phyloP scores from a whole-genome alignment of 1,140 invertebrate species.

The Elymnias hypermnestra region DNA sequence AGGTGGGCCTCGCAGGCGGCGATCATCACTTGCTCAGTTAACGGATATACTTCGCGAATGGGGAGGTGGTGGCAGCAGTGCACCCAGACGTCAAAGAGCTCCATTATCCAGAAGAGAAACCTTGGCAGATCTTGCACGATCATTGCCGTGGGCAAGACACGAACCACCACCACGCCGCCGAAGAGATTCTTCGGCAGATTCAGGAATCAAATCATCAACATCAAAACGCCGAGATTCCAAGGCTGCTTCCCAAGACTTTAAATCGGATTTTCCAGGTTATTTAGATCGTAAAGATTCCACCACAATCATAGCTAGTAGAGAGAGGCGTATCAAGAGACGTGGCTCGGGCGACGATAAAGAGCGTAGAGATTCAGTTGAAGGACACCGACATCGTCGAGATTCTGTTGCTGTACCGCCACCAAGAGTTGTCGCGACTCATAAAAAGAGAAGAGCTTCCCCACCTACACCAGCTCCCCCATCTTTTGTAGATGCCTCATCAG shows the following conservation, averaged over 20 bases:
- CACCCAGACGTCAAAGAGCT: slow-evolving; percentile 78
- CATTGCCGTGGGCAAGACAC: slow-evolving; percentile 83
- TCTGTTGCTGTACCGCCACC: slow-evolving; percentile 78
- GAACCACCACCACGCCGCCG: slow-evolving; percentile 79
- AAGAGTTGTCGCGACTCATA: slow-evolving; percentile 76
- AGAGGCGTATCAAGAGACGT: slow-evolving; percentile 70
- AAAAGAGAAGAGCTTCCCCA: slow-evolving; percentile 81
- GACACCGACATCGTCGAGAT: slow-evolving; percentile 77
- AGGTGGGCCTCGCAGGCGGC: slow-evolving; percentile 81
- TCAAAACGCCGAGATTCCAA: slow-evolving; percentile 84
- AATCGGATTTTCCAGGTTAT: slow-evolving; percentile 82
- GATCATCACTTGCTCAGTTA: slow-evolving; percentile 90
- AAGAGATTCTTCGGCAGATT: slow-evolving; percentile 88
- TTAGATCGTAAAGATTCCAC: slow-evolving; percentile 81
- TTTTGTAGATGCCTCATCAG: slow-evolving; percentile 85
- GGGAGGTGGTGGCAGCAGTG: slow-evolving; percentile 83
- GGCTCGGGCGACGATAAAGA: slow-evolving; percentile 74
- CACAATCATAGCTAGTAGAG: slow-evolving; percentile 60
- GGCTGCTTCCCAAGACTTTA: slow-evolving; percentile 81
- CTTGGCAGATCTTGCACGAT: slow-evolving; percentile 87
- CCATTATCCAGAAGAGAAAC: slow-evolving; percentile 88
- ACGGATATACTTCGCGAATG: slow-evolving; percentile 92
- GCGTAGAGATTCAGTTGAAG: slow-evolving; percentile 63
- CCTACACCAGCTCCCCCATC: slow-evolving; percentile 80
- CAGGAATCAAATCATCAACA: slow-evolving; percentile 85